Percentiles rank a stretch among this genome's conserved stretches.
Evolutionary conservation across 1,140 invertebrate species (phyloP).

Genomic region (Leptopilina clavipes): DNA sequence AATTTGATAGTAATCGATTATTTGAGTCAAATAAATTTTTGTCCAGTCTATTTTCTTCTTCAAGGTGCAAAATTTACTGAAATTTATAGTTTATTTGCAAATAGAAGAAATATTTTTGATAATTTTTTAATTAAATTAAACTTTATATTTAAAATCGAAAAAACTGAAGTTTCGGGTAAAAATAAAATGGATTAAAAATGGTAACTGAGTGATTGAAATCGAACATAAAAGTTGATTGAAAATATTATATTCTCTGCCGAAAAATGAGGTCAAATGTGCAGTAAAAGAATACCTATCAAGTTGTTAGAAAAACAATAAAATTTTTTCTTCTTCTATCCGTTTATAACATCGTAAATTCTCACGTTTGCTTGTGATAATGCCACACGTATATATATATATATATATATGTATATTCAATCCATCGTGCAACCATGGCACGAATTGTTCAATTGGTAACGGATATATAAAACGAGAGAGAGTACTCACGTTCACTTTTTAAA

Average conservation of each 20-base stretch:
- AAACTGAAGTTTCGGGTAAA: no score
- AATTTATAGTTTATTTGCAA: no score
- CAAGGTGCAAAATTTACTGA: no score
- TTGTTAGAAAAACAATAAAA: slow-evolving; percentile 13
- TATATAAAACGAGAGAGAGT: background rate
- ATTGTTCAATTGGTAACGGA: slow-evolving; percentile 12
- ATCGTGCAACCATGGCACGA: slow-evolving; percentile 4
- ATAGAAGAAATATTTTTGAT: no score
- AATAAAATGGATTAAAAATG: background rate
- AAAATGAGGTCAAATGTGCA: slow-evolving; percentile 7
- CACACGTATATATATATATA: background rate
- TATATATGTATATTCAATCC: background rate
- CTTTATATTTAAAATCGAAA: no score
- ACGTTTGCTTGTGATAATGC: background rate
- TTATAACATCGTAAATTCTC: slow-evolving; percentile 16
- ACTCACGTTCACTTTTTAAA: slow-evolving; percentile 4
- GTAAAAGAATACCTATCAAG: slow-evolving; percentile 10
- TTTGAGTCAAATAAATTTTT: no score
- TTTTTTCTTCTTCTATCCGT: background rate
- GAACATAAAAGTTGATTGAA: background rate
- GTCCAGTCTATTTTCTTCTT: no score
- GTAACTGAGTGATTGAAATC: background rate
- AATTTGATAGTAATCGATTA: no score
- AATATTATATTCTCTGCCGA: background rate
- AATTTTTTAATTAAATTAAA: no score